Evolutionary conservation across 2,888 invertebrate genomes (phyloP), one percentile per base, ranked within the genome.

Genomic region (Hipparchia sbordonii): DNA sequence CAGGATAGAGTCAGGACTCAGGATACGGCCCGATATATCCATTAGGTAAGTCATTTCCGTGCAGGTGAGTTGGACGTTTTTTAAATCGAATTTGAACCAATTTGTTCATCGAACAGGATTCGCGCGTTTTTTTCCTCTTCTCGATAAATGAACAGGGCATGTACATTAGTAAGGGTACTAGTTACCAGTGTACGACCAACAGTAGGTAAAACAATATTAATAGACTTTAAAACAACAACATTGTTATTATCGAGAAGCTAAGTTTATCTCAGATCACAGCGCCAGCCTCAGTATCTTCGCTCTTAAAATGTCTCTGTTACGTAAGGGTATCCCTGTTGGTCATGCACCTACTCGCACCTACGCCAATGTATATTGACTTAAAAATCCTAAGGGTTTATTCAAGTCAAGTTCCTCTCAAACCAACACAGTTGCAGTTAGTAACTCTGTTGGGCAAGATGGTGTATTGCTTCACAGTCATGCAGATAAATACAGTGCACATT

Each of bases 391-490:
- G 23, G 23, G 23, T 23, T 23, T 23, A 23, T 0, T 23, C 23
- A 23, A 0, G 23, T 23, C 23, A 23, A 23, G 23, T 23, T 23
- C 23, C 23, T 23, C 23, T 23, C 23, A 23, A 23, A 23, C 23
- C 23, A 23, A 23, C 82, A 79, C 72, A 75, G 73, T 78, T 75
- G 80, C 82, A 45, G 56, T 59, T 78, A 87, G 93, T 96, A 95
- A 95, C 97, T 98, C 95, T 98, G 98, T 90, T 97, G 97, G 79
- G 98, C 96, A 87, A 99, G 96, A 93, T 54, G 98, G 87, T 99
- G 96, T 94, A 99, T 96, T 84, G 98, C 12, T 6, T 6, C 46
- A 46, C 46, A 46, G 61, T 45, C 63, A 72, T 71, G 70, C 71
- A 66, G 59, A 65, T 61, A 75, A 66, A 73, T 73, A 74, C 70